Percentiles rank a stretch among this genome's conserved stretches.
phyloP scores from a whole-genome alignment of 2,888 invertebrate genomes.

The Rhingia campestris region DNA sequence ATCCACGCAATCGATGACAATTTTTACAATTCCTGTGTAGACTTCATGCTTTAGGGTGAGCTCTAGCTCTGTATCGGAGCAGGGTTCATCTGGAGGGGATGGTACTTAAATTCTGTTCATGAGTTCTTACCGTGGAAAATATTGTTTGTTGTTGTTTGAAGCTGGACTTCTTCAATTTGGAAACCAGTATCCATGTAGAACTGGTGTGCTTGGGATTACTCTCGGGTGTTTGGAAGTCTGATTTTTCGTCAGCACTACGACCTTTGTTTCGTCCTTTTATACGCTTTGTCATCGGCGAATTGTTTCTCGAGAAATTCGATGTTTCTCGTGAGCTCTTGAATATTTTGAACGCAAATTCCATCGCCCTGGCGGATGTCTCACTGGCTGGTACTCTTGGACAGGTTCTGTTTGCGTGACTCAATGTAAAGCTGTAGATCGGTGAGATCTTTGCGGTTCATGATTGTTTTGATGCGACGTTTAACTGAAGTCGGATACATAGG shows the following conservation, averaged over 20 bases:
- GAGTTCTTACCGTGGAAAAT: conserved; percentile 77
- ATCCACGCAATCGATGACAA: conserved; percentile 81
- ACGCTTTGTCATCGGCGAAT: conserved; percentile 61
- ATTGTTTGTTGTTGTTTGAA: conserved; percentile 80
- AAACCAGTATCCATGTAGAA: conserved; percentile 78
- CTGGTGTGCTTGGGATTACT: conserved; percentile 74
- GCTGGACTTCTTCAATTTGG: conserved; percentile 80
- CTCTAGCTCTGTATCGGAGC: conserved; percentile 82
- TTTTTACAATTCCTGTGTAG: conserved; percentile 80
- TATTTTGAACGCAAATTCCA: conserved; percentile 68
- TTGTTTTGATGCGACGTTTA: conserved; percentile 76
- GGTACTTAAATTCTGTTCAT: background rate
- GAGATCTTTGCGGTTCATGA: conserved; percentile 79
- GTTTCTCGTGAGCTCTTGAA: conserved; percentile 68
- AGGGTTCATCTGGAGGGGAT: conserved; percentile 81
- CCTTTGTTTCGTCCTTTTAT: conserved; percentile 76
- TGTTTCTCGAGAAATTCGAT: conserved; percentile 69
- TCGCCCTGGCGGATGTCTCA: conserved; percentile 76
- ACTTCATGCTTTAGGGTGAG: conserved; percentile 80
- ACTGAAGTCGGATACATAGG: conserved; percentile 71
- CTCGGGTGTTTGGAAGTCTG: conserved; percentile 58
- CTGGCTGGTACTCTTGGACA: conserved; percentile 79
- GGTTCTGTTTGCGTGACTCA: conserved; percentile 25
- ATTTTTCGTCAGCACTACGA: conserved; percentile 76
- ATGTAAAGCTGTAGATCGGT: conserved; percentile 71